Percentiles rank a stretch among this genome's conserved stretches.
Evolutionary conservation across 2,888 invertebrate species (phyloP).

Genomic region (Oxystoma pomonae): DNA sequence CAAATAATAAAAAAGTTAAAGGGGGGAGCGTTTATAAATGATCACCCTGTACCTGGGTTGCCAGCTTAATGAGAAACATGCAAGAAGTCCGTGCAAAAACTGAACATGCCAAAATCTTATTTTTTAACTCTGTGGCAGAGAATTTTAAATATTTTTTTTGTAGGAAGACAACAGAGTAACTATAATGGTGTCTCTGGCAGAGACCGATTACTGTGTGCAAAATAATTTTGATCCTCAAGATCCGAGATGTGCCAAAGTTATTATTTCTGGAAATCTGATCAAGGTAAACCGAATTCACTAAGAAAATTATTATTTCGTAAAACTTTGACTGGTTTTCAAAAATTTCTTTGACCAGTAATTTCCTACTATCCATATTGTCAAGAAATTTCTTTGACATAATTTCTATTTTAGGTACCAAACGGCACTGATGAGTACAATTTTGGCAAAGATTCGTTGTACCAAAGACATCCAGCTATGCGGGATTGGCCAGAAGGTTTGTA

Average conservation of each 20-base stretch:
- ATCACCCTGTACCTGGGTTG: too few species aligned
- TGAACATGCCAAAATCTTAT: too few species aligned
- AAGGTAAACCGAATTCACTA: conserved; percentile 50
- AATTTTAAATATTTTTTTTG: conserved; percentile 25
- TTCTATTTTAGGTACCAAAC: conserved; percentile 31
- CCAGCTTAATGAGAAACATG: too few species aligned
- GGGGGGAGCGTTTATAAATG: too few species aligned
- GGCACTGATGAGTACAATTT: conserved; percentile 33
- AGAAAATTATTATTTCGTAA: background rate
- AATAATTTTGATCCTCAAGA: conserved; percentile 68
- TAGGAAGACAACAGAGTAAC: conserved; percentile 63
- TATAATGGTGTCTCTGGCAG: conserved; percentile 64
- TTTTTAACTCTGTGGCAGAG: too few species aligned
- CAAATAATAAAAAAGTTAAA: too few species aligned
- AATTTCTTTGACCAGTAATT: too few species aligned
- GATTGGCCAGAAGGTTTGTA: conserved; percentile 61
- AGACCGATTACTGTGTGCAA: conserved; percentile 61
- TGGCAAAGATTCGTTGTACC: conserved; percentile 54
- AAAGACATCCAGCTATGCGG: conserved; percentile 67
- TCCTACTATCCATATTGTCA: too few species aligned
- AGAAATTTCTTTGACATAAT: too few species aligned
- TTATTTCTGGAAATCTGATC: conserved; percentile 63
- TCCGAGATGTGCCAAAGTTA: conserved; percentile 70
- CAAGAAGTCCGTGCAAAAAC: too few species aligned
- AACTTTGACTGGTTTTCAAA: too few species aligned